Base-by-base conservation (phyloP, 1,140 invertebrate species). In the Thereuonema tuberculata region DNA sequence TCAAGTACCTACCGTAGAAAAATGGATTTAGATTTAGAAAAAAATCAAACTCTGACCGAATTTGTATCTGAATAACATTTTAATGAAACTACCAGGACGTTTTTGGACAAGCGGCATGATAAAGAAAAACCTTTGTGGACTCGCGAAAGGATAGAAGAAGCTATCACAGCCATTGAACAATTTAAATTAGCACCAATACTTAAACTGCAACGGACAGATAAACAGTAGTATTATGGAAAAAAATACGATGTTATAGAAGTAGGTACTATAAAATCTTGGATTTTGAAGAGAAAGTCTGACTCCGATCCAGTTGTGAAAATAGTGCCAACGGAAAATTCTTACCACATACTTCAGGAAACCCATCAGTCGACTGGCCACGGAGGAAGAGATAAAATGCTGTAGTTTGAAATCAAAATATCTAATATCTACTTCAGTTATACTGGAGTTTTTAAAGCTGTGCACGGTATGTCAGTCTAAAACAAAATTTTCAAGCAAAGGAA, bases 381-480 rank as follows among this genome's bases (percentile, higher is more conserved):
- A 60, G 37, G 24, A 43, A 60, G 37, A 60, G 29, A 60, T 60
- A 60, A 56, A 60, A 60, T n/a, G n/a, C 52, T 48, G 31, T 54
- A 60, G 58, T 60, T 54, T 31, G 31, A 37, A 37, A 37, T 37
- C 31, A 17, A 37, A 37, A 37, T 37, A 37, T 17, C 31, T 37
- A 37, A 37, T 37, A 37, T 17, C 31, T 37, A 37, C 31, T 46
- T 60, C 37, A 54, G 31, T 54, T 60, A 29, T 27, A 53, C 31
- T 60, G 50, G 58, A 43, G 29, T 47, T 60, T 60, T 60, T 60
- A 54, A 60, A 54, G 20, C 47, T 54, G 31, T 54, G 50, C 17
- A 55, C 31, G 12, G 29, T 60, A 60, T 60, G 58, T 60, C 58
- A 54, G 50, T 60, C 50, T 60, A 46, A 54, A 54, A 60, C 52